These are phyloP conservation scores for Heliconius cydno DNA, from an alignment of 2,888 invertebrate genomes.

Conservation along the genomic window DNA sequence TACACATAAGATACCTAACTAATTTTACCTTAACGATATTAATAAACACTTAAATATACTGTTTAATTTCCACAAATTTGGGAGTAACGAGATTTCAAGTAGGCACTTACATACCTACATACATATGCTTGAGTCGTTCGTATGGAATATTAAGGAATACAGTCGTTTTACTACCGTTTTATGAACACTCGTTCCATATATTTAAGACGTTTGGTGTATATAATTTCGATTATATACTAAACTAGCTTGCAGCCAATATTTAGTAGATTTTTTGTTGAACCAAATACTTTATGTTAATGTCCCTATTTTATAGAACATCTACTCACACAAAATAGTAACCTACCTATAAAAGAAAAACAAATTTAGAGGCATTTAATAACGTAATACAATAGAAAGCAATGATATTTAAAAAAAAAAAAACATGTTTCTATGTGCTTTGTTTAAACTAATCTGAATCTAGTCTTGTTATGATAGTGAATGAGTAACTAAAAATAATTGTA, in stretches of 20 bases:
- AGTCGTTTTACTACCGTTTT: constrained; percentile 29
- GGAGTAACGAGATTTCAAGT: constrained; percentile 23
- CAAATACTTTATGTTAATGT: too few relatives aligned
- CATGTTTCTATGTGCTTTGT: too few relatives aligned
- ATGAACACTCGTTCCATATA: constrained; percentile 6
- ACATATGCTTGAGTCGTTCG: constrained; percentile 42
- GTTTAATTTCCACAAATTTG: constrained; percentile 31
- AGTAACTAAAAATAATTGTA: too few relatives aligned
- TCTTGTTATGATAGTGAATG: too few relatives aligned
- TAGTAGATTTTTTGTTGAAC: too few relatives aligned
- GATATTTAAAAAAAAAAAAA: too few relatives aligned
- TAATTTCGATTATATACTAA: not conserved
- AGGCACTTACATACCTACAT: constrained; percentile 15
- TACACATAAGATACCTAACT: not conserved
- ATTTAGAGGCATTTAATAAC: too few relatives aligned
- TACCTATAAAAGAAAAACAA: too few relatives aligned
- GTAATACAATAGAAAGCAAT: too few relatives aligned
- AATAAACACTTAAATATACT: constrained; percentile 31
- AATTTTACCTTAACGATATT: not conserved
- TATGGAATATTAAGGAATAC: constrained; percentile 40
- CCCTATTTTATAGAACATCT: too few relatives aligned
- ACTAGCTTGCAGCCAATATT: not conserved
- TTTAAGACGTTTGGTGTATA: not conserved
- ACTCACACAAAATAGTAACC: too few relatives aligned
- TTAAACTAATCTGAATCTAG: too few relatives aligned